Conservation (phyloP, 2,888 invertebrate species). For the Thecocarcelia acutangulata region DNA sequence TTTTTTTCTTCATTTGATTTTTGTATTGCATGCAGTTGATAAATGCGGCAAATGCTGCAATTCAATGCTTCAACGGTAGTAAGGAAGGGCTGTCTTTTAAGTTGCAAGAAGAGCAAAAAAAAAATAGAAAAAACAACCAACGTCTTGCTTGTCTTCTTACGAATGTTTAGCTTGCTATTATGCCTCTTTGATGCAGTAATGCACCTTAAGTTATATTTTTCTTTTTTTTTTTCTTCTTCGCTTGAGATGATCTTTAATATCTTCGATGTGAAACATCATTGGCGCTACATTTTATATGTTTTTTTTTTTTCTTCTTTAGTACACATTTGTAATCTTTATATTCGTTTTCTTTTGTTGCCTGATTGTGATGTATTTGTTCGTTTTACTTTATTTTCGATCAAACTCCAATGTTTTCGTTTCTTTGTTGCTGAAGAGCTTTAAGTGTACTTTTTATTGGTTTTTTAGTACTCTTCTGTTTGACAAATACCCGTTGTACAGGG, state of each 20-base stretch:
- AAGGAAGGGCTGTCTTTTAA: conserved; percentile 54
- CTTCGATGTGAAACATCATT: conserved; percentile 67
- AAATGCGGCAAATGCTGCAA: conserved; percentile 52
- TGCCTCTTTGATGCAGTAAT: conserved; percentile 38
- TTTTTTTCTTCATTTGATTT: conserved; percentile 54
- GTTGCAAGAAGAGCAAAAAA: conserved; percentile 36
- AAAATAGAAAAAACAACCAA: neutral
- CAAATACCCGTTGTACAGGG: too few species aligned
- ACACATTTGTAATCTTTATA: conserved; percentile 29
- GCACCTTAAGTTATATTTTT: conserved; percentile 51
- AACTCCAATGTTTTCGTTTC: conserved; percentile 40
- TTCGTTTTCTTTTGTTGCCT: conserved; percentile 22
- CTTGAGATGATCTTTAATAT: conserved; percentile 68
- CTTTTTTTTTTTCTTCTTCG: conserved; percentile 20
- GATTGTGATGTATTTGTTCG: conserved; percentile 29
- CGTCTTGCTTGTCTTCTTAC: conserved; percentile 40
- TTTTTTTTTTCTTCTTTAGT: conserved; percentile 23
- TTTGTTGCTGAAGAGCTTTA: conserved; percentile 25
- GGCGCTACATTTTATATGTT: conserved; percentile 63
- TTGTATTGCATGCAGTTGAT: conserved; percentile 48
- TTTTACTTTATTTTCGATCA: conserved; percentile 35
- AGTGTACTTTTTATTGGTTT: conserved; percentile 9
- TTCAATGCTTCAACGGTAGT: conserved; percentile 58
- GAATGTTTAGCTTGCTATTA: conserved; percentile 30
- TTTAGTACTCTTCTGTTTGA: neutral